Conservation (phyloP, 23 tunicate genomes). For the Trididemnum clinides region DNA sequence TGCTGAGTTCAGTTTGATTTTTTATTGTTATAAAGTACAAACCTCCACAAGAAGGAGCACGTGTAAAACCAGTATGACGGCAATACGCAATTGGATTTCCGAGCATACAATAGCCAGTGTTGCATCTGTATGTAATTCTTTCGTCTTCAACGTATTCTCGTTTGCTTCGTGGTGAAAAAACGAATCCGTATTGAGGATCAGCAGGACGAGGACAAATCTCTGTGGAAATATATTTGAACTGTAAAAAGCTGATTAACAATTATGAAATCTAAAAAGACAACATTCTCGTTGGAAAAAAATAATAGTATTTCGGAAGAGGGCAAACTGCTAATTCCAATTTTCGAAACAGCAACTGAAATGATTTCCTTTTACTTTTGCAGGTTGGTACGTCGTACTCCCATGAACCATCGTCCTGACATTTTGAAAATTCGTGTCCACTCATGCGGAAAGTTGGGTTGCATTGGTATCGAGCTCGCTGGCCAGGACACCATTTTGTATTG, state of each 20-base stretch:
- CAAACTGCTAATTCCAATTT: no score
- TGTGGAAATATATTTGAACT: not conserved
- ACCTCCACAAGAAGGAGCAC: conserved; percentile 3
- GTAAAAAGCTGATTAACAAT: not conserved
- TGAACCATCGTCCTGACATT: conserved; percentile 17
- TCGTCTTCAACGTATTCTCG: not conserved
- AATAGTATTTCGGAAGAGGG: no score
- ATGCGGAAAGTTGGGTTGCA: conserved; percentile 24
- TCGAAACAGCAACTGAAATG: no score
- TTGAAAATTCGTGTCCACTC: conserved; percentile 9
- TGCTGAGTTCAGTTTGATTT: not conserved
- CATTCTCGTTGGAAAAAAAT: no score
- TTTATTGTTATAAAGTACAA: no score
- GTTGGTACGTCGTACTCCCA: conserved; percentile 23
- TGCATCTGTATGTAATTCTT: not conserved
- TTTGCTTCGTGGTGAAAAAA: conserved; percentile 2
- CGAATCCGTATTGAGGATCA: conserved; percentile 4
- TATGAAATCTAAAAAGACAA: not conserved
- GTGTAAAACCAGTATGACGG: not conserved
- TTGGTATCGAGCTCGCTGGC: conserved; percentile 6
- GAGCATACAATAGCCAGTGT: not conserved
- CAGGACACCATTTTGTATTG: conserved; percentile 15
- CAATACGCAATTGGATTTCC: not conserved
- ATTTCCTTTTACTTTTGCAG: conserved; percentile 28
- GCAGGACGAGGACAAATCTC: conserved; percentile 12